These are phyloP conservation scores for Colossoma macropomum DNA, from an alignment of 2,113 vertebrate genomes.

Conservation along the genomic window DNA sequence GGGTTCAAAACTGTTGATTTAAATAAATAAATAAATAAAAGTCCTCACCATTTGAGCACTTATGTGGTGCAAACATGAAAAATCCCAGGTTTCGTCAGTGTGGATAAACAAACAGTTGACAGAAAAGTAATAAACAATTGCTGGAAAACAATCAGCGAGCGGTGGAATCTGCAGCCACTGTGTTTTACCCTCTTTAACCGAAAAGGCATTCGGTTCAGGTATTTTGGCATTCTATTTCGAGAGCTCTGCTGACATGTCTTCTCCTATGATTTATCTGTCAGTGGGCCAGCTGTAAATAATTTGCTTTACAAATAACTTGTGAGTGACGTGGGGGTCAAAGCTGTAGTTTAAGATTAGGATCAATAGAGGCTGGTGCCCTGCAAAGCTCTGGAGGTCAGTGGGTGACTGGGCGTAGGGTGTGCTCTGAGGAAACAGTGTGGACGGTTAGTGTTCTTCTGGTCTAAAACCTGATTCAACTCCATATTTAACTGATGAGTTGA, in stretches of 20 bases:
- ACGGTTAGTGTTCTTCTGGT: too few relatives aligned
- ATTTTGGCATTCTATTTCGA: slow-evolving; percentile 72
- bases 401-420: slow-evolving; percentile 6
- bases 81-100: background rate
- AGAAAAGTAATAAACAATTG: slow-evolving; percentile 10
- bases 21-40: background rate
- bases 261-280: slow-evolving; percentile 72
- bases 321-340: slow-evolving; percentile 58
- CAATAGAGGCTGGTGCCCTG: slow-evolving; percentile 22
- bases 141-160: slow-evolving; percentile 43
- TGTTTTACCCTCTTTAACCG: slow-evolving; percentile 65
- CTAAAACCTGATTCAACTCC: background rate
- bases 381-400: slow-evolving; percentile 36
- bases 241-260: slow-evolving; percentile 69
- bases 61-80: background rate
- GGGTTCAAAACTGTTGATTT: slow-evolving; percentile 5
- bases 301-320: slow-evolving; percentile 71
- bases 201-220: slow-evolving; percentile 67
- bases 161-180: slow-evolving; percentile 51
- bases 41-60: background rate
- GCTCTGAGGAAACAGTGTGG: background rate
- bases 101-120: slow-evolving; percentile 7
- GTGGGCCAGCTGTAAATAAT: slow-evolving; percentile 63
- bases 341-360: slow-evolving; percentile 56
- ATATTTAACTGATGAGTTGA: background rate